Evolutionary conservation across 2,888 invertebrate species (phyloP), one percentile per base, ranked within the genome.

Genomic region (Hemicrepidius hirtus): DNA sequence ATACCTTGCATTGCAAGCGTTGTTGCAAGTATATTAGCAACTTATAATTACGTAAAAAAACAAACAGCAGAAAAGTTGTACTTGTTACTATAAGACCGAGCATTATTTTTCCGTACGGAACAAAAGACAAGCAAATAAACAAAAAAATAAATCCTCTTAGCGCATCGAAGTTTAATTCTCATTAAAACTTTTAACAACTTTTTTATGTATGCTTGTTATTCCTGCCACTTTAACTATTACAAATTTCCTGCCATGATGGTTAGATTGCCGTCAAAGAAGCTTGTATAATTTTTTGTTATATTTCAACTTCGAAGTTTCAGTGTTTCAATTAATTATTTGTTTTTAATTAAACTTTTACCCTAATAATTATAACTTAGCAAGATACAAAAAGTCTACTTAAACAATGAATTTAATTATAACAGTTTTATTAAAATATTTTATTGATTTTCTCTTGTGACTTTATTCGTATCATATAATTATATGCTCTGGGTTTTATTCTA

Each of bases 111-210:
- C 32, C 9, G 32, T 5, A 32, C 4, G 9, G 9, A 1, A 32
- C 32, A 32, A 32, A 9, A 2, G 32, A 32, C 4, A 9, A 9
- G 32, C 32, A 53, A 53, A 53, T 28, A 32, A 53, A 32, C 53
- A 7, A 3, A 13, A 50, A 53, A 53, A 53, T 53, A 53, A 53
- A 53, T 53, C 53, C 53, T 53, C 53, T 53, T 53, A 53, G 28
- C 24, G 53, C 13, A 28, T 53, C 28, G 28, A 12, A 53, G 28
- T 53, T 53, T 53, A 53, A 28, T 28, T 24, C 53, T 53, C 24
- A 53, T 53, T 53, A 53, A 53, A 53, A 53, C 7, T 53, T 53
- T 28, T 28, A 53, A 32, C 24, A 24, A 53, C 13, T 53, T 53
- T 18, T 53, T 53, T 53, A 6, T 53, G 32, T 53, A 46, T 28